Evolutionary conservation across 2,888 invertebrate species (phyloP), one percentile per base, ranked within the genome.

Genomic region (Meandrusa payeni): DNA sequence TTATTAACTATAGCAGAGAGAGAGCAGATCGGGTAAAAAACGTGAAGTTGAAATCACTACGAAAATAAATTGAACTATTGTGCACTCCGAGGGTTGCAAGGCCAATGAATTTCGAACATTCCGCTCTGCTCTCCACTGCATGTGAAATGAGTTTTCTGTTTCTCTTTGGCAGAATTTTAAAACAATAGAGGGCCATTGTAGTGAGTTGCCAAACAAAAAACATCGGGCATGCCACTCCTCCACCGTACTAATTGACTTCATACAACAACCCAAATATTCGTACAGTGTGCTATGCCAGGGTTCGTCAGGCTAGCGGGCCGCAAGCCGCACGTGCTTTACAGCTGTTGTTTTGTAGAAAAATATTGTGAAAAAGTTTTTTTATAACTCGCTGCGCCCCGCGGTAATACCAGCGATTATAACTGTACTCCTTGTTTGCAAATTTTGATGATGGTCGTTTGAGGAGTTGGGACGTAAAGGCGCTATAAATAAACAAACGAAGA

Each of bases 231-330:
- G 29, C 24, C 15, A 23, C 29, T 42, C 24, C 41, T 28, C 17
- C 19, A 23, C 29, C 36, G 36, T 42, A 29, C 36, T 42, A 42
- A 42, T 42, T 42, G 42, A 42, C 42, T 42, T 42, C 36, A 19
- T 42, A 12, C 34, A 28, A 9, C 33, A 24, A 12, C 24, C 36
- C 24, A 29, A 29, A 36, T 26, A 10, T 31, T 12, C 32, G 32
- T 17, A 12, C 23, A 20, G 32, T 5, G 15, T 6, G 3, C 28
- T 7, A 6, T 7, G 10, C 12, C 37, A 20, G 37, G 27, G 37
- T 27, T 19, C 4, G 12, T 20, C 19, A 32, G 7, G 20, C 5
- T 11, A n/a, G 9, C 36, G 24, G 36, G 15, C 24, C 10, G 36
- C 15, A 24, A 15, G 6, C 24, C 10, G 9, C 24, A n/a, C n/a